Evolutionary conservation across 2,888 invertebrate species (phyloP), one percentile per base, ranked within the genome.

Genomic region (Hypomecis atomaria): DNA sequence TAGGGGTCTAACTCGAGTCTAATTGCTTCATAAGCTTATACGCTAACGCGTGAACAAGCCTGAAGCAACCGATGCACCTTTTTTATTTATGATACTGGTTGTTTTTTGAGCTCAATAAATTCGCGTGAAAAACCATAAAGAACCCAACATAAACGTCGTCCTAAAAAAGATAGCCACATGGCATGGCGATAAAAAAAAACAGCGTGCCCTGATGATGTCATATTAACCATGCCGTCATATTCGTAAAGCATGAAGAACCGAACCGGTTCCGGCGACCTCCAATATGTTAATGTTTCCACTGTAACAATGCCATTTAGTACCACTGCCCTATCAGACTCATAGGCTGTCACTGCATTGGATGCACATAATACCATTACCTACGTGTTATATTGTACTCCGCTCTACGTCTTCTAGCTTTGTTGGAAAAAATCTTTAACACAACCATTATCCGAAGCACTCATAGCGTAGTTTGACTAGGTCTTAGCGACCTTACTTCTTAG

Each of bases 281-380:
- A 90, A 87, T 90, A 89, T 89, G 89, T 79, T 84, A 90, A 90
- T 90, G 81, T 78, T 80, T 66, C 78, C 78, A 81, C 76, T 83
- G 42, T 60, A 52, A 49, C 49, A 54, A 50, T 61, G 33, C 38
- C 13, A 38, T 50, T 56, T 56, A 44, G 8, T 11, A 49, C 48
- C 43, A 36, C 52, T 34, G n/a, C 33, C 11, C 11, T 61, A 36
- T 49, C 49, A 47, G 47, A 23, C 38, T 23, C 23, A 23, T 23
- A 23, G 23, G 23, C 23, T 38, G 53, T 47, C 47, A 47, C 40
- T 11, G 34, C 23, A 23, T 23, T 23, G 23, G 23, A 23, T 23
- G 23, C 23, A 23, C 23, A 23, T 23, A 23, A 23, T 23, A 23
- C 23, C 3, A 23, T 2, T 23, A n/a, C n/a, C n/a, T n/a, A 23